Evolutionary conservation across 2,888 invertebrate species (phyloP), one percentile per base, ranked within the genome.

Genomic region (Lycaena phlaeas): DNA sequence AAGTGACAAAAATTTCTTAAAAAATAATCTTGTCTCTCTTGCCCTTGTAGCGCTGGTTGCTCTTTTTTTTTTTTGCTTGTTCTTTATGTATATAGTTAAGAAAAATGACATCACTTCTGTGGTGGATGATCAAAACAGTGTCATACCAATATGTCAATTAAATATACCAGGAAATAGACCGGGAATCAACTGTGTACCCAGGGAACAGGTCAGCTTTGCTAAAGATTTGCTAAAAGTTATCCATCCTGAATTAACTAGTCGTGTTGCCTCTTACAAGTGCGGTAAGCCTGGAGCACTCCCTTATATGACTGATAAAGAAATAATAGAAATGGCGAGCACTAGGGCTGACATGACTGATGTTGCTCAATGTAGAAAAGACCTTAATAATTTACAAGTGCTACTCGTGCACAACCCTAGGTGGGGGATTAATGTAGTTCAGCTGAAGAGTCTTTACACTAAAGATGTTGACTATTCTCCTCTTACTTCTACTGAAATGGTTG

Each of bases 381-480:
- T 89, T 12, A 86, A 88, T 50, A 91, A 90, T 58, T 85, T 91
- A 37, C 87, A 92, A 59, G 87, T 93, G 34, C 71, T 93, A 34
- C 84, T 90, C 9, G 84, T 89, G 27, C 85, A 86, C 44, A 94
- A 93, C 66, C 90, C 91, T 0, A 86, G 89, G 37, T 92, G 92
- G 93, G 90, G 90, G 6, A 84, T 93, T 9, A 86, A 84, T 49
- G 82, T 92, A 9, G 84, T 89, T 4, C 70, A 82, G 48, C 47
- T 70, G 1, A 68, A 76, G 31, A 77, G 59, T 36, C 50, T 68
- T 11, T 77, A 79, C 48, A 66, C 68, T n/a, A 68, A 68, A 50
- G 74, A 74, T 57, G 67, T 59, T 12, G 76, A 76, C 4, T 75
- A 60, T 45, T 43, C 61, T 2, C 53, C 63, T 0, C 57, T 85